Percentiles rank a stretch among this genome's conserved stretches.
phyloP scores from a whole-genome alignment of 2,888 invertebrate genomes.

The Tryphoninae sp. region DNA sequence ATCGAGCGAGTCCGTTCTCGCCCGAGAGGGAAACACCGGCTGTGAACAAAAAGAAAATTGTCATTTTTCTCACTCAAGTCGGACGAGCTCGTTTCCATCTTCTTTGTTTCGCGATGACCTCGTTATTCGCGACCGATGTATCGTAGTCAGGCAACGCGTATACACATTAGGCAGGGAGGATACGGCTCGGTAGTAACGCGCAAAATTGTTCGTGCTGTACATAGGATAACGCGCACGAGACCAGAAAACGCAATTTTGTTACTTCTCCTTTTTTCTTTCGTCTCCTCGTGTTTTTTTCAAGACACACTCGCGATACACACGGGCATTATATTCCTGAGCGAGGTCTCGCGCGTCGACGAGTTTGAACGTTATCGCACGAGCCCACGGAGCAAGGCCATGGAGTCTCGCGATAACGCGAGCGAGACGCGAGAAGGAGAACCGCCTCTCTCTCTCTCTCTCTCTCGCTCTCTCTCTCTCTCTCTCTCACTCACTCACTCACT shows the following conservation, averaged over 20 bases:
- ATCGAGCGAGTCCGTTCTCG: neutral
- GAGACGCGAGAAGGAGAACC: slow-evolving; percentile 31
- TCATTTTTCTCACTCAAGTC: slow-evolving; percentile 47
- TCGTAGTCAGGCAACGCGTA: neutral
- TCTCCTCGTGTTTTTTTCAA: slow-evolving; percentile 3
- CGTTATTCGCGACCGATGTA: slow-evolving; percentile 29
- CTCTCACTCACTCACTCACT: neutral
- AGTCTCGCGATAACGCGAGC: slow-evolving; percentile 52
- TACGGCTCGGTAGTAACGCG: neutral
- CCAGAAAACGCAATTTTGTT: neutral
- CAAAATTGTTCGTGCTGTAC: neutral
- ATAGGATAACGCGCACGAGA: too few species aligned
- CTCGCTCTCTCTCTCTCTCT: neutral
- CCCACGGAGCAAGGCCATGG: slow-evolving; percentile 51
- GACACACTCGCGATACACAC: slow-evolving; percentile 13
- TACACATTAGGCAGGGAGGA: neutral
- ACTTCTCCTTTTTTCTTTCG: neutral
- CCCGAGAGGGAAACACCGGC: neutral
- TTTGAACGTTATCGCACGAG: slow-evolving; percentile 53
- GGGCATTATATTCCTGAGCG: slow-evolving; percentile 20
- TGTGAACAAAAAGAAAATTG: slow-evolving; percentile 13
- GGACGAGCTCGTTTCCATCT: slow-evolving; percentile 51
- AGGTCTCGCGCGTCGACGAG: slow-evolving; percentile 38
- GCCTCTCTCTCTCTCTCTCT: slow-evolving; percentile 3
- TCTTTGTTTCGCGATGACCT: slow-evolving; percentile 42